These are phyloP conservation scores for Porites cylindrica DNA, from an alignment of 92 coral and sea anemone species.

Conservation along the genomic window DNA sequence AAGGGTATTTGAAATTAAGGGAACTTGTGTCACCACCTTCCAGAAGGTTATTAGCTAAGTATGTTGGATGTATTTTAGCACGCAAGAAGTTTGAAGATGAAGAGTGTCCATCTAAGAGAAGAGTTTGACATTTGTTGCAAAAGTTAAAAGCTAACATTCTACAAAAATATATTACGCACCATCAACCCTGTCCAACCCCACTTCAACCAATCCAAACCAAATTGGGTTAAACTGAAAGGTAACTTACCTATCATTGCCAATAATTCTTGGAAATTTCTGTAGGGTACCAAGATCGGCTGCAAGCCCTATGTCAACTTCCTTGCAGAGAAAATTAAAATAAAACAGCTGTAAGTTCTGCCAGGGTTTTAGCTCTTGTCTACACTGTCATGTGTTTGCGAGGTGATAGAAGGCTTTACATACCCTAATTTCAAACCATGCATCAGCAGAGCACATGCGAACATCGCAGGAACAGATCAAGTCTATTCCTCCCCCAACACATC, in stretches of 20 bases:
- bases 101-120: too few relatives aligned
- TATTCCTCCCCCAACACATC: slow-evolving; percentile 97
- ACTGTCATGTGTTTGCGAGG: background rate
- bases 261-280: slow-evolving; percentile 92
- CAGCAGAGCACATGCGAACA: slow-evolving; percentile 90
- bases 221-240: too few relatives aligned
- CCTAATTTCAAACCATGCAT: slow-evolving; percentile 99
- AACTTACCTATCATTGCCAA: slow-evolving; percentile 95
- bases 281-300: slow-evolving; percentile 99
- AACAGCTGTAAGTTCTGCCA: background rate
- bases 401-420: slow-evolving; percentile 31
- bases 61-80: too few relatives aligned
- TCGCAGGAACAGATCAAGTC: slow-evolving; percentile 96
- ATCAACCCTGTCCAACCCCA: too few relatives aligned
- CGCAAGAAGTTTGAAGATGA: too few relatives aligned
- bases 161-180: too few relatives aligned
- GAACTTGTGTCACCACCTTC: too few relatives aligned
- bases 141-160: too few relatives aligned
- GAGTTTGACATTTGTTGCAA: too few relatives aligned
- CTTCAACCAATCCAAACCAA: too few relatives aligned
- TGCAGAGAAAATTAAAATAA: background rate
- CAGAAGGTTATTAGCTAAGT: too few relatives aligned
- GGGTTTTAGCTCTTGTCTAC: background rate
- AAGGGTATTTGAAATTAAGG: too few relatives aligned
- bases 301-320: slow-evolving; percentile 97